Conservation (phyloP, 2,888 invertebrate genomes). For the Dynastes hyllus region DNA sequence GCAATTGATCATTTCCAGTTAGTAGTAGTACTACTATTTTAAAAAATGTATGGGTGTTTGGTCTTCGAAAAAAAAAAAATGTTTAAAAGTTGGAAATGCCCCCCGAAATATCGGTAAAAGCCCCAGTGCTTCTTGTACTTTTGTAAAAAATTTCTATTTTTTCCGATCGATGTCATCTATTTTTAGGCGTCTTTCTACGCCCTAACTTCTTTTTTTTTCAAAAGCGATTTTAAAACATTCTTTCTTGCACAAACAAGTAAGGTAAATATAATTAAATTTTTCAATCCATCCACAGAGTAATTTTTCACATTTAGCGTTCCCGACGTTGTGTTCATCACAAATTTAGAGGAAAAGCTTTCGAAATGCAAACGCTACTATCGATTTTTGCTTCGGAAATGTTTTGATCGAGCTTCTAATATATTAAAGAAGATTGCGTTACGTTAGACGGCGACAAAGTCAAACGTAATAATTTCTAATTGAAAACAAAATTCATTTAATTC, state of each 20-base stretch:
- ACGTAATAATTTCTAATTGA: conserved; percentile 40
- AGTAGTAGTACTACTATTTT: neutral
- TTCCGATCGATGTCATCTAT: conserved; percentile 61
- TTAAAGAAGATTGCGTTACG: conserved; percentile 34
- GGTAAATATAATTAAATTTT: conserved; percentile 26
- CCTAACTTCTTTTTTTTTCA: neutral
- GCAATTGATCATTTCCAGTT: neutral
- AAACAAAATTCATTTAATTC: conserved; percentile 23
- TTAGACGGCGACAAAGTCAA: conserved; percentile 10
- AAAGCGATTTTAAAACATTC: too few species aligned
- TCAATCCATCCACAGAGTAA: neutral
- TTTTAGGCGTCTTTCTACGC: conserved; percentile 14
- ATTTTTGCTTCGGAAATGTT: conserved; percentile 21
- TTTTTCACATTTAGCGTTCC: neutral
- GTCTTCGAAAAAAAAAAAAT: neutral
- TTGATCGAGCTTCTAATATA: conserved; percentile 32
- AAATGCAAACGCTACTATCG: conserved; percentile 11
- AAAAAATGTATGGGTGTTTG: neutral
- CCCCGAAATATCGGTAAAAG: too few species aligned
- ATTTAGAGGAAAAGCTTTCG: conserved; percentile 26
- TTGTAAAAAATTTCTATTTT: too few species aligned
- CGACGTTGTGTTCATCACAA: conserved; percentile 21
- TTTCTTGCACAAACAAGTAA: too few species aligned
- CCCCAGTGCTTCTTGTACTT: too few species aligned
- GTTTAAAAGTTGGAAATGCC: neutral